These are phyloP conservation scores for Kuschelorhynchus macadamiae DNA, from an alignment of 2,888 invertebrate genomes.

Conservation along the genomic window DNA sequence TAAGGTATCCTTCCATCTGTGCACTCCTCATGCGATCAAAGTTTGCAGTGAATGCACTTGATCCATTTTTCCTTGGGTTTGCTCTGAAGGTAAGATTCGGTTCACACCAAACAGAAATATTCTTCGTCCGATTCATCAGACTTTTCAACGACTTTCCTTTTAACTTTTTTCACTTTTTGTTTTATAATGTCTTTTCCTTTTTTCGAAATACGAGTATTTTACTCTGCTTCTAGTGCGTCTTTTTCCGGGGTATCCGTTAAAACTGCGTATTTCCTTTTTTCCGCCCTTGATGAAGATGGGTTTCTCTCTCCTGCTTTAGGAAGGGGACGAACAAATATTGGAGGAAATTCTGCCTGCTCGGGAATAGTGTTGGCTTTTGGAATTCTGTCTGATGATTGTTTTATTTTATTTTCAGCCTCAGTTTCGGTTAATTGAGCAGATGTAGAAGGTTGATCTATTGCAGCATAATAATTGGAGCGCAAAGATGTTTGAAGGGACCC, in stretches of 20 bases:
- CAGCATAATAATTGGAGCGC: too few relatives aligned
- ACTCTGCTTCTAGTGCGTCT: slow-evolving; percentile 4
- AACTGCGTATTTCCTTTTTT: slow-evolving; percentile 6
- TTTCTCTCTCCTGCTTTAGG: neutral
- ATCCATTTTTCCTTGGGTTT: slow-evolving; percentile 23
- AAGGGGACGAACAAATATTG: slow-evolving; percentile 7
- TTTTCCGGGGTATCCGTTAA: slow-evolving; percentile 20
- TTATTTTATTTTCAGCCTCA: too few relatives aligned
- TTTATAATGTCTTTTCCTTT: slow-evolving; percentile 15
- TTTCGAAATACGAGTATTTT: slow-evolving; percentile 1
- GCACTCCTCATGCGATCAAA: slow-evolving; percentile 12
- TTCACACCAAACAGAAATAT: slow-evolving; percentile 17
- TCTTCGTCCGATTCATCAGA: slow-evolving; percentile 1
- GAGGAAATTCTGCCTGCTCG: too few relatives aligned
- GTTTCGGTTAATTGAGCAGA: too few relatives aligned
- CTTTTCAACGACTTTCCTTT: neutral
- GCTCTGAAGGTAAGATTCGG: slow-evolving; percentile 2
- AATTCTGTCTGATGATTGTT: neutral
- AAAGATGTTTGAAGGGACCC: too few relatives aligned
- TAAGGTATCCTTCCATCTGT: slow-evolving; percentile 4
- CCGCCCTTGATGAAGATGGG: neutral
- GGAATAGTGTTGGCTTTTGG: neutral
- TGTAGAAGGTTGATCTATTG: too few relatives aligned
- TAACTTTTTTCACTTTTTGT: slow-evolving; percentile 11
- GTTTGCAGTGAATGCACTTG: slow-evolving; percentile 3